A percentile compares a stretch with the other conserved stretches of the same genome.
These are phyloP conservation scores for Tyrannus savana DNA, from an alignment of 2,113 vertebrate genomes.

Conservation along the genomic window DNA sequence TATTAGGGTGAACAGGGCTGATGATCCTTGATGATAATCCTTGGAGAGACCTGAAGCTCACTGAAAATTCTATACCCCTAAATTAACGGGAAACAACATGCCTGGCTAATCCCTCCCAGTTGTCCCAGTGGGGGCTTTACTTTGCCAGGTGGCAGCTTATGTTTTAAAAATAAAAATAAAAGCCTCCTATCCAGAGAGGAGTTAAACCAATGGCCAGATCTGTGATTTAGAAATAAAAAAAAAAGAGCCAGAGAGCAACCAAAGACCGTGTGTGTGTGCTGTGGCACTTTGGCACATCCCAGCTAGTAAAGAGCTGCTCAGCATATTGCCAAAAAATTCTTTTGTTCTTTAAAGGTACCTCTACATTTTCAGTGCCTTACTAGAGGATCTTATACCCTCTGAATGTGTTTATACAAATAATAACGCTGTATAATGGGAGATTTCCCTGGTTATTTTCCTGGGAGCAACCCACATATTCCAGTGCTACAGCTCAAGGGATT, in stretches of 20 bases:
- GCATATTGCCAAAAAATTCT: neutral
- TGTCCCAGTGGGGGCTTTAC: neutral
- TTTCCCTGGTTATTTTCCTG: neutral
- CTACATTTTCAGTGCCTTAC: neutral
- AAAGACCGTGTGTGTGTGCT: neutral
- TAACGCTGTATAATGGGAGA: neutral
- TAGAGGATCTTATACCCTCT: neutral
- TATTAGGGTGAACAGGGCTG: rapidly evolving
- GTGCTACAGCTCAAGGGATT: neutral
- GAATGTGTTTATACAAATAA: neutral
- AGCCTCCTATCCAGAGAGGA: neutral
- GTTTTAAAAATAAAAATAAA: neutral
- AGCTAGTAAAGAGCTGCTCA: neutral
- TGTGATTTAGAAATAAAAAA: neutral
- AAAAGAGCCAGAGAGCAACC: neutral
- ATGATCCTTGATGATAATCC: neutral
- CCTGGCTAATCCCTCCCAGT: neutral
- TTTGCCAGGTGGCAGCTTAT: neutral
- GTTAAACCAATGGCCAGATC: neutral
- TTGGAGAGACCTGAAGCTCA: neutral
- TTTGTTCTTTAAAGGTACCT: neutral
- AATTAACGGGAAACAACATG: neutral
- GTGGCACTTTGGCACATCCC: neutral
- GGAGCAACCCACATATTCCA: neutral
- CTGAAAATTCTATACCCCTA: neutral